Conservation (phyloP, 1,140 invertebrate species). For the Microplitis demolitor region DNA sequence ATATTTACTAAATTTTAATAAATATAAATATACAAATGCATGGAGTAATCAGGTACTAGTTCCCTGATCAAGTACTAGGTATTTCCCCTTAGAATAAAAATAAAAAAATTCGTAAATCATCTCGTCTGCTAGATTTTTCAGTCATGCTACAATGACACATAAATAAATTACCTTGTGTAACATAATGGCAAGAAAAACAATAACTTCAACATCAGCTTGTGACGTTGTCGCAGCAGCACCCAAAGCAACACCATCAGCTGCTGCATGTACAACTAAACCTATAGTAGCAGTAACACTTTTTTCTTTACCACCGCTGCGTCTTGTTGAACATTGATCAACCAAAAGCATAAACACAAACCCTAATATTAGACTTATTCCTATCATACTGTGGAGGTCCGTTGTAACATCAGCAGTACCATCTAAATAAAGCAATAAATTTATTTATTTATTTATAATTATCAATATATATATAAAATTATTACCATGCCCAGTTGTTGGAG, state of each 20-base stretch:
- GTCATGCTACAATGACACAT: too few species aligned
- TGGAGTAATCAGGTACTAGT: too few species aligned
- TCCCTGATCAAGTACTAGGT: too few species aligned
- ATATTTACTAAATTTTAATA: too few species aligned
- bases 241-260: conserved; percentile 96
- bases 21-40: too few species aligned
- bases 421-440: conserved; percentile 6
- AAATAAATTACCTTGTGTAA: conserved; percentile 81
- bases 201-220: conserved; percentile 94
- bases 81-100: too few species aligned
- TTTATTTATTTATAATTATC: background rate
- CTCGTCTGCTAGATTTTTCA: too few species aligned
- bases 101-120: too few species aligned
- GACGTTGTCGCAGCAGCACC: conserved; percentile 95
- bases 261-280: conserved; percentile 96
- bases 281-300: conserved; percentile 90
- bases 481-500: conserved; percentile 32
- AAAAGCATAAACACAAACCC: conserved; percentile 98
- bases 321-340: conserved; percentile 84
- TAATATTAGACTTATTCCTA: conserved; percentile 77
- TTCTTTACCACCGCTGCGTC: conserved; percentile 70
- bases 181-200: conserved; percentile 99
- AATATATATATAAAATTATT: conserved; percentile 10
- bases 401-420: conserved; percentile 17
- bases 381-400: conserved; percentile 67